A percentile compares a stretch with the other conserved stretches of the same genome.
These are phyloP conservation scores for Pipistrellus pipistrellus DNA, from an alignment of 2,797 vertebrate species.

Conservation along the genomic window DNA sequence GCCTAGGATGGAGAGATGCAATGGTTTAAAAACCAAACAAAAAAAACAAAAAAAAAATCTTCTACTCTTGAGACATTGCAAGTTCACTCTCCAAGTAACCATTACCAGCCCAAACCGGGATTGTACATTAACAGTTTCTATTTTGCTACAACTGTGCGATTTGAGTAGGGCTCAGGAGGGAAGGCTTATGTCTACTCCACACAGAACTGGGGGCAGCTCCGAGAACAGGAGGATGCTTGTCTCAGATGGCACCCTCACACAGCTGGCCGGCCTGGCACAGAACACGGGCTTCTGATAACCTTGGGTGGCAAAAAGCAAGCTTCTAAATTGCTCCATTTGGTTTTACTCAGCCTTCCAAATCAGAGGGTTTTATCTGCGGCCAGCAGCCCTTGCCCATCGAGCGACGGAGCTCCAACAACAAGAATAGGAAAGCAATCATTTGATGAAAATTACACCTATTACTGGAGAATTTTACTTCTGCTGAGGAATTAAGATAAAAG, in stretches of 20 bases:
- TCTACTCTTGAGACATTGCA: not conserved
- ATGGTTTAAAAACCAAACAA: not conserved
- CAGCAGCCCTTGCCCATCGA: conserved; percentile 32
- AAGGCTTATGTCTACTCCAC: not conserved
- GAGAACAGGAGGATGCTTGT: not conserved
- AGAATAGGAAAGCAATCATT: conserved; percentile 53
- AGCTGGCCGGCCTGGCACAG: not conserved
- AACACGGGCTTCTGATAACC: not conserved
- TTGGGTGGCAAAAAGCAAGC: not conserved
- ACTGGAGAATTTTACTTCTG: conserved; percentile 66
- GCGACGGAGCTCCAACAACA: not conserved
- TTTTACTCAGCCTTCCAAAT: conserved; percentile 60
- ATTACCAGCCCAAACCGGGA: not conserved
- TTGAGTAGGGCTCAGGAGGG: not conserved
- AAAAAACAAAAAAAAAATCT: not conserved
- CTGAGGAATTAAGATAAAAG: conserved; percentile 66
- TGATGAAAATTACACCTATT: conserved; percentile 76
- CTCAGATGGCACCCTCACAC: not conserved
- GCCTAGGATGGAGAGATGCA: not conserved
- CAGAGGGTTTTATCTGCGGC: not conserved
- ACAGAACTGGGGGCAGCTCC: not conserved
- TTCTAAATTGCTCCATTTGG: not conserved
- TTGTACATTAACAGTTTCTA: not conserved
- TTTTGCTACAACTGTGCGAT: not conserved
- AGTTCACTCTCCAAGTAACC: not conserved